Evolutionary conservation across 2,113 vertebrate genomes (phyloP).

Genomic region (Muntiacus reevesi): DNA sequence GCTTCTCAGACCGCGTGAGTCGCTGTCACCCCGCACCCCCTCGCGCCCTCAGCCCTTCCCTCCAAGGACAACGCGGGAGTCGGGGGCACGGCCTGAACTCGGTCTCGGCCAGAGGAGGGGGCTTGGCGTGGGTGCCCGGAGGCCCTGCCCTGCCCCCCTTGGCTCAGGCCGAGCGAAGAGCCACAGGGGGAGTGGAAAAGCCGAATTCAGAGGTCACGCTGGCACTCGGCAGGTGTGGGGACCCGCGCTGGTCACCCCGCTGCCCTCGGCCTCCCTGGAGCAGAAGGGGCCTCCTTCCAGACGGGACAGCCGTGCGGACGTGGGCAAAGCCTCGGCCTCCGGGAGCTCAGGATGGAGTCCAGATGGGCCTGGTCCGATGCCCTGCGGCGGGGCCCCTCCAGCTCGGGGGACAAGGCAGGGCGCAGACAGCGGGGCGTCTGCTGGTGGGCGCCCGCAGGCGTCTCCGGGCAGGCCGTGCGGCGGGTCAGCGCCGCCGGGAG

Average conservation of each 20-base stretch:
- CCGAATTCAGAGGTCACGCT: neutral
- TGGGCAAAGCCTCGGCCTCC: accelerated
- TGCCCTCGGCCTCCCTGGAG: too few relatives aligned
- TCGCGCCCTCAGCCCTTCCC: too few relatives aligned
- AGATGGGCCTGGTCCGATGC: accelerated
- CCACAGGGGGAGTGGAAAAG: neutral
- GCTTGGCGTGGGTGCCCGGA: accelerated
- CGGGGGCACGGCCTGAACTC: accelerated
- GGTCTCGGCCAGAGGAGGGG: accelerated
- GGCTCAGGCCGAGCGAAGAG: neutral
- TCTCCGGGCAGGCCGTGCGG: accelerated
- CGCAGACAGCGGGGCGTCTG: accelerated
- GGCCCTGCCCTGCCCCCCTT: too few relatives aligned
- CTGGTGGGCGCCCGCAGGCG: accelerated
- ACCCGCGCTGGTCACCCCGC: too few relatives aligned
- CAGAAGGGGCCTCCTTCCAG: accelerated
- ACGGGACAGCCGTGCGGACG: accelerated
- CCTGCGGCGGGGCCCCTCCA: accelerated
- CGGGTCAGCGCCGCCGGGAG: accelerated
- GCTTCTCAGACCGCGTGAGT: accelerated
- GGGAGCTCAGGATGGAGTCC: neutral
- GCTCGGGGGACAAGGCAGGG: accelerated
- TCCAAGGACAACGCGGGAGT: neutral
- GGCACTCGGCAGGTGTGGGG: neutral
- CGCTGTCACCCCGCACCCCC: accelerated